These are phyloP conservation scores for Pseudopodoces humilis DNA, from an alignment of 2,113 vertebrate genomes.

Conservation along the genomic window DNA sequence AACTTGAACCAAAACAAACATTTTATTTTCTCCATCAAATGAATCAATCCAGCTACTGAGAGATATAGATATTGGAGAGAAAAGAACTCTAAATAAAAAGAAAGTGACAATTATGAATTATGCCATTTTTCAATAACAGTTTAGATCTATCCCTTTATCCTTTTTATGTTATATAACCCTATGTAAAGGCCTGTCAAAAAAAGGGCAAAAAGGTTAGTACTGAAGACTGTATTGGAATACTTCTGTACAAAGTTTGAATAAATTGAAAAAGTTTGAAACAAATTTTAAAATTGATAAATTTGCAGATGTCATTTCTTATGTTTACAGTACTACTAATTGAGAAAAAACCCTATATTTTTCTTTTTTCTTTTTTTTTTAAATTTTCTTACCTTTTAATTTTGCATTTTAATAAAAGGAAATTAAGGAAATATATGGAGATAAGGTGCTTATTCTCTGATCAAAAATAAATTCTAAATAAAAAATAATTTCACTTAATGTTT, in stretches of 20 bases:
- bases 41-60: neutral
- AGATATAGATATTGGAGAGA: neutral
- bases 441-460: neutral
- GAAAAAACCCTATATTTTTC: neutral
- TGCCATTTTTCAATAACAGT: neutral
- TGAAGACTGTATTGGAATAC: neutral
- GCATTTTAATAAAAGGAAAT: neutral
- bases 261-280: neutral
- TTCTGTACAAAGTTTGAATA: neutral
- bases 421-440: neutral
- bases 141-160: neutral
- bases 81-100: neutral
- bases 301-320: neutral
- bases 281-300: neutral
- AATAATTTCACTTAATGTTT: neutral
- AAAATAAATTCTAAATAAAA: neutral
- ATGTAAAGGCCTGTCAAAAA: neutral
- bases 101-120: neutral
- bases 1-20: neutral
- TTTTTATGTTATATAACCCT: neutral
- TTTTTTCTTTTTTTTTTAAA: rapidly evolving
- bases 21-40: neutral
- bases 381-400: neutral
- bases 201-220: rapidly evolving
- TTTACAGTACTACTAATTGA: neutral